Percentiles rank a stretch among this genome's conserved stretches.
phyloP scores from a whole-genome alignment of 2,797 vertebrate genomes.

The Gymnoscopelus microlampas region DNA sequence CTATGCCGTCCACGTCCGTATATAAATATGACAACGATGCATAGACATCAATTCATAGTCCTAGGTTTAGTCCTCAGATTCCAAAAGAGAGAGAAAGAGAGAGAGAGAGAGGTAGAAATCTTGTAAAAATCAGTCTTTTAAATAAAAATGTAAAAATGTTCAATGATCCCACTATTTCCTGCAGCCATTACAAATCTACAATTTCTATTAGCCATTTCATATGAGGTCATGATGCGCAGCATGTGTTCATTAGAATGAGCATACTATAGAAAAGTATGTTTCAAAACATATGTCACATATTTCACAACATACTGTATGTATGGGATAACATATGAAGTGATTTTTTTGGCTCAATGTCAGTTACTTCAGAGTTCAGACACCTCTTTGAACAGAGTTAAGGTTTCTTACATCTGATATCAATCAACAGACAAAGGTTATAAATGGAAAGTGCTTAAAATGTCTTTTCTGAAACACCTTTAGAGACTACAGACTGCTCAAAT shows the following conservation, averaged over 20 bases:
- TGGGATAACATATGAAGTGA: slow-evolving; percentile 3
- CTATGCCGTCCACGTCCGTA: too few relatives aligned
- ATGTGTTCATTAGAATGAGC: too few relatives aligned
- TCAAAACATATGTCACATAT: too few relatives aligned
- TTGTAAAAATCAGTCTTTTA: too few relatives aligned
- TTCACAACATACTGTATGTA: not conserved
- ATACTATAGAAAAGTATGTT: too few relatives aligned
- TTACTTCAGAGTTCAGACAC: slow-evolving; percentile 19
- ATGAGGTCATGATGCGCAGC: not conserved
- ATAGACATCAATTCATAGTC: too few relatives aligned
- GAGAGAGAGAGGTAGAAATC: too few relatives aligned
- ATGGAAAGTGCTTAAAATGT: not conserved
- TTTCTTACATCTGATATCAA: slow-evolving; percentile 46
- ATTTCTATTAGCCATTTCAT: slow-evolving; percentile 1
- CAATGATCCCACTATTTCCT: too few relatives aligned
- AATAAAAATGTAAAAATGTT: too few relatives aligned
- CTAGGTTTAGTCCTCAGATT: too few relatives aligned
- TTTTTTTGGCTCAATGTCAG: slow-evolving; percentile 6
- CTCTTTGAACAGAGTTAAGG: slow-evolving; percentile 11
- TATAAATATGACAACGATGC: too few relatives aligned
- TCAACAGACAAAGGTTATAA: slow-evolving; percentile 33
- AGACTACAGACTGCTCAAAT: slow-evolving; percentile 4
- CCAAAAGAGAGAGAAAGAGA: too few relatives aligned
- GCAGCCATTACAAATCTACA: not conserved
- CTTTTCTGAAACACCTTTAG: not conserved